phyloP scores from a whole-genome alignment of 2,113 vertebrate species.

The Pterocles gutturalis region DNA sequence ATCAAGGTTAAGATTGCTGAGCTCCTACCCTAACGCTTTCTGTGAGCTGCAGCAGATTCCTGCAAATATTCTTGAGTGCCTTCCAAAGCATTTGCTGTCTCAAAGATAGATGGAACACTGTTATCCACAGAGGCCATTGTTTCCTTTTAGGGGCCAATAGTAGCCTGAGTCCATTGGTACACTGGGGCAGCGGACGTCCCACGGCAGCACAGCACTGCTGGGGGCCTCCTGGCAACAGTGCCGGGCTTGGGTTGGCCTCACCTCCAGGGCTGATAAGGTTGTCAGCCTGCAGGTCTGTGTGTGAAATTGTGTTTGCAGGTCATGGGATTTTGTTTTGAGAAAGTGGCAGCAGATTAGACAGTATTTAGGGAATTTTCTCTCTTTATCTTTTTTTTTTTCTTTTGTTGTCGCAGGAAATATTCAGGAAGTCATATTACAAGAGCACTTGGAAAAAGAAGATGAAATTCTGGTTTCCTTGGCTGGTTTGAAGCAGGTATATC shows the following conservation, averaged over 20 bases:
- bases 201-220: not conserved
- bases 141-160: not conserved
- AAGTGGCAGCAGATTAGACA: not conserved
- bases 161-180: not conserved
- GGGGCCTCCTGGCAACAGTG: not conserved
- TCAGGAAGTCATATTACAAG: constrained; percentile 95
- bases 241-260: not conserved
- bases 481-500: constrained; percentile 92
- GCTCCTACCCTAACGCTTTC: not conserved
- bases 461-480: constrained; percentile 95
- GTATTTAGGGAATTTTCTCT: not conserved
- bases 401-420: constrained; percentile 88
- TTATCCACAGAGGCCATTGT: not conserved
- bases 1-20: not conserved
- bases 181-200: not conserved
- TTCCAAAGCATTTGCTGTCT: not conserved
- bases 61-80: not conserved
- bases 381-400: not conserved
- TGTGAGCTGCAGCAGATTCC: not conserved
- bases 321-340: not conserved
- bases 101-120: fast-evolving
- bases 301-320: not conserved
- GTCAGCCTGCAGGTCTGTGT: not conserved
- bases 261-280: not conserved
- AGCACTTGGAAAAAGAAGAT: constrained; percentile 94